Evolutionary conservation across 2,797 vertebrate species (phyloP).

Genomic region (Eutrigla gurnardus): DNA sequence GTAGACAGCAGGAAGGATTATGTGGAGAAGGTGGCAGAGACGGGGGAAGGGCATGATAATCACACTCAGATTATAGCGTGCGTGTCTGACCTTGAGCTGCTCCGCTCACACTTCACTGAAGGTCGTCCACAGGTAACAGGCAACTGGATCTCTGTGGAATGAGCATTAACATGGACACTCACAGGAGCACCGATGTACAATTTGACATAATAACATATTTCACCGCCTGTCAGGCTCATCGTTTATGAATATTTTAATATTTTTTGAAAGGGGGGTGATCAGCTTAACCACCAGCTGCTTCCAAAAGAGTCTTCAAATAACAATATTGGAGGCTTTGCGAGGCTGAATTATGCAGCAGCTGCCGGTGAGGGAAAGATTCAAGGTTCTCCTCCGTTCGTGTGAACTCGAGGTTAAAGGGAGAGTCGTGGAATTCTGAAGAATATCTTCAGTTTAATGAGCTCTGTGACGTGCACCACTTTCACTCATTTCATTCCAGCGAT

Average conservation of each 20-base stretch:
- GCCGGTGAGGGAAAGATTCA: not conserved
- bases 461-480: not conserved
- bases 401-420: not conserved
- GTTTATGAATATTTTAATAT: slow-evolving; percentile 19
- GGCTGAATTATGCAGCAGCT: not conserved
- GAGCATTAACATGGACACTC: slow-evolving; percentile 20
- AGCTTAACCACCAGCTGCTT: not conserved
- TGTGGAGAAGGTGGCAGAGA: slow-evolving; percentile 27
- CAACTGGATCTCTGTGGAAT: slow-evolving; percentile 21
- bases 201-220: slow-evolving; percentile 18
- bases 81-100: slow-evolving; percentile 9
- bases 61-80: slow-evolving; percentile 4
- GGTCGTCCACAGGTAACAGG: slow-evolving; percentile 23
- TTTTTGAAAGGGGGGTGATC: not conserved
- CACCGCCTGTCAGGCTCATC: not conserved
- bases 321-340: not conserved
- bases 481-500: not conserved
- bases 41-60: slow-evolving; percentile 31
- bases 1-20: slow-evolving; percentile 35
- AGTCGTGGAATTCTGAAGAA: not conserved
- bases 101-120: slow-evolving; percentile 20
- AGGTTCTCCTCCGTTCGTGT: not conserved
- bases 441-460: not conserved
- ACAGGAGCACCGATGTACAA: not conserved
- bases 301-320: not conserved